Base-by-base conservation (phyloP, 2,797 vertebrate genomes). In the Pyrrhura leucotis region DNA sequence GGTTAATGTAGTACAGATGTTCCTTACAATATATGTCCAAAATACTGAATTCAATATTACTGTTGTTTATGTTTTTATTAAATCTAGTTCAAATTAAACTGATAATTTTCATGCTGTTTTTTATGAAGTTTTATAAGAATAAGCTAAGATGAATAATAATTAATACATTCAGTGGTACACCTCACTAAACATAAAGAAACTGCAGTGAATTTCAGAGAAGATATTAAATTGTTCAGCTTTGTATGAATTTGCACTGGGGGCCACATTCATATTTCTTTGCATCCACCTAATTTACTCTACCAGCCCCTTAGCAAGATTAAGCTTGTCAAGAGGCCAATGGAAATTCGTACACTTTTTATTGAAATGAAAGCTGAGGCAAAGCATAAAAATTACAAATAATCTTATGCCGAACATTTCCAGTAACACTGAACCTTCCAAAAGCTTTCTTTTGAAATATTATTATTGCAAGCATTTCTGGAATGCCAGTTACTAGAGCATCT, bases 331-430 rank as follows among this genome's bases (percentile, higher is more conserved):
- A 81, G 21, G 56, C 45, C 85, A 83, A 18, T 51, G n/a, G 65
- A 94, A 93, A 92, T 93, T 88, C 33, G 71, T 50, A 73, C 2
- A 69, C 11, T 28, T 93, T 94, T 67, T 89, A 94, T 25, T 79
- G 42, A 91, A 79, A 79, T 19, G 4, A 51, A 91, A 90, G 42
- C 47, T 37, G 40, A 74, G 51, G 42, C 12, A 89, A 95, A 94
- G 51, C 26, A 78, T 45, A 78, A 90, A 88, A 90, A 73, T 59
- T 62, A 69, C n/a, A 51, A 86, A 84, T 48, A 84, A 72, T 72
- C 56, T 68, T 67, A 91, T 13, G 33, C 44, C 42, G 91, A 91
- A 76, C n/a, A 83, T 63, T 89, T 94, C 66, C 61, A 90, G 42
- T 47, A 79, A 91, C 33, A 51, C 8, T 53, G 47, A 65, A 76